These are phyloP conservation scores for Esox masquinongy DNA, from an alignment of 2,797 vertebrate genomes.

Conservation along the genomic window DNA sequence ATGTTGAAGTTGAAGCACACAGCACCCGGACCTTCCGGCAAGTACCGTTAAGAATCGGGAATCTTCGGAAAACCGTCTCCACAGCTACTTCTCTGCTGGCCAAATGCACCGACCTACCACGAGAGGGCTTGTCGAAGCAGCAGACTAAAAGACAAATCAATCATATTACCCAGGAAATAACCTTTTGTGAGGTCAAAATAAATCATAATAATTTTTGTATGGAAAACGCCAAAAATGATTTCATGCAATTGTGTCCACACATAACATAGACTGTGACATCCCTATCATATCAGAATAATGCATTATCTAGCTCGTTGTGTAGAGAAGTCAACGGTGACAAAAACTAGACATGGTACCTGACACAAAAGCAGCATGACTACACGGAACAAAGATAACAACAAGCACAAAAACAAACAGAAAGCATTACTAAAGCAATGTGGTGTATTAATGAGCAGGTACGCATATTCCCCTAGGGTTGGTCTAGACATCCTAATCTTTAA, in stretches of 20 bases:
- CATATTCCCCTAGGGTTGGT: background rate
- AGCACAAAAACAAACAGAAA: too few relatives aligned
- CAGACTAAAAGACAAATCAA: background rate
- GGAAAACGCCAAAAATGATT: background rate
- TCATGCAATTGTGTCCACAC: background rate
- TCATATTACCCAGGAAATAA: background rate
- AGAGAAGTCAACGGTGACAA: background rate
- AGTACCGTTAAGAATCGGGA: slow-evolving; percentile 55
- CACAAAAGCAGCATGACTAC: too few relatives aligned
- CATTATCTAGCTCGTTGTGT: background rate
- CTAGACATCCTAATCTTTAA: background rate
- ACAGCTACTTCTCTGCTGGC: background rate
- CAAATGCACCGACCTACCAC: background rate
- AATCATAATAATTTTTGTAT: background rate
- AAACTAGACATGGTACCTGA: too few relatives aligned
- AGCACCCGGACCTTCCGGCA: slow-evolving; percentile 87
- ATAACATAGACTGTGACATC: background rate
- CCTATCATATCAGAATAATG: background rate
- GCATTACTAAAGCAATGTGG: too few relatives aligned
- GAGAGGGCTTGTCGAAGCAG: background rate
- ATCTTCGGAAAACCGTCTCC: slow-evolving; percentile 39
- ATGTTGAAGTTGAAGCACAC: slow-evolving; percentile 78
- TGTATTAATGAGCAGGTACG: background rate
- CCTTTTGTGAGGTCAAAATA: background rate
- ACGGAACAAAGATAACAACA: too few relatives aligned